These are phyloP conservation scores for Anomalospiza imberbis DNA, from an alignment of 2,797 vertebrate species.

Conservation along the genomic window DNA sequence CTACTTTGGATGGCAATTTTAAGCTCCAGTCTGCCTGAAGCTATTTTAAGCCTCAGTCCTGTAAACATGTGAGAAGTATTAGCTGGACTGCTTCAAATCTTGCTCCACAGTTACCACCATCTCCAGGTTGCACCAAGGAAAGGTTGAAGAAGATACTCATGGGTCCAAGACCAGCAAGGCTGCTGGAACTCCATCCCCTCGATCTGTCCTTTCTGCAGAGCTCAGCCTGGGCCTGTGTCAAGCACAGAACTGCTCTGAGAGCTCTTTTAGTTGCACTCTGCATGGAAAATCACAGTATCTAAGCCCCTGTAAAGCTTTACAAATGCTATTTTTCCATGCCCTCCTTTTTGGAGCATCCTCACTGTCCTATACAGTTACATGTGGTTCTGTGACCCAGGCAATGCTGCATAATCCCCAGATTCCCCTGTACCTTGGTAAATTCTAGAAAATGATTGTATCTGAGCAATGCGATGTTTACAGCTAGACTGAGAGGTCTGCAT, in stretches of 20 bases:
- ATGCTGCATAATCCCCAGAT: background rate
- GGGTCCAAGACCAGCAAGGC: background rate
- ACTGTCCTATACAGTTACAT: fast-evolving
- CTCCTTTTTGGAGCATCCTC: background rate
- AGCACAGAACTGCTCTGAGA: background rate
- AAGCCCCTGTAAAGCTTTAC: background rate
- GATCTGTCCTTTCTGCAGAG: background rate
- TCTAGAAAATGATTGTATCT: background rate
- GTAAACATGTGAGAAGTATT: background rate
- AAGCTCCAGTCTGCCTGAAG: background rate
- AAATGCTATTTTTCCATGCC: background rate
- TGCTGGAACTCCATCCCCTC: background rate
- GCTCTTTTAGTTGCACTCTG: background rate
- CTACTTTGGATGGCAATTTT: background rate
- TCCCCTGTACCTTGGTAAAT: background rate
- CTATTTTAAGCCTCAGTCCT: background rate
- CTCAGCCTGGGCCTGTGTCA: background rate
- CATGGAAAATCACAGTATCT: background rate
- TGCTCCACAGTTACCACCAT: background rate
- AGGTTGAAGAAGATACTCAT: background rate
- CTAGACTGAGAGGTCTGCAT: background rate
- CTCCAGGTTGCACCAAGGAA: background rate
- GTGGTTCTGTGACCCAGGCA: fast-evolving
- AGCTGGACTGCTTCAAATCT: background rate
- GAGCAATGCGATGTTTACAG: background rate